Percentiles rank a stretch among this genome's conserved stretches.
Evolutionary conservation across 2,888 invertebrate species (phyloP).

Genomic region (Stenotaenia linearis): DNA sequence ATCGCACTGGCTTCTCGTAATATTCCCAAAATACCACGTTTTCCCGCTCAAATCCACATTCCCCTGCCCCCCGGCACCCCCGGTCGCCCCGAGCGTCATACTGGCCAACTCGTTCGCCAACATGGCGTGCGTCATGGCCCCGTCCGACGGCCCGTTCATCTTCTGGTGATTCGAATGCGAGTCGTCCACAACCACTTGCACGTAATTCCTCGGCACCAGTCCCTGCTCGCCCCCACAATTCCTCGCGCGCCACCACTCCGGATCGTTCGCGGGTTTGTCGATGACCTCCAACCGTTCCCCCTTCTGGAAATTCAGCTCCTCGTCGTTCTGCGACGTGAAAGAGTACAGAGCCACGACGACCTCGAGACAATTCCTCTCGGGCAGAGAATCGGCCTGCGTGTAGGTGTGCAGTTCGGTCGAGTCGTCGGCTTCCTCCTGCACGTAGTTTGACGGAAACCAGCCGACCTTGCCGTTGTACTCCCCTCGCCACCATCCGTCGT

Average conservation of each 20-base stretch:
- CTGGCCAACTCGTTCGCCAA: slow-evolving; percentile 37
- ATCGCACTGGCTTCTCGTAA: slow-evolving; percentile 94
- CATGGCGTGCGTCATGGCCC: slow-evolving; percentile 44
- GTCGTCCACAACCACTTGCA: slow-evolving; percentile 57
- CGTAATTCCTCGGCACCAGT: slow-evolving; percentile 89
- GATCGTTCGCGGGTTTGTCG: slow-evolving; percentile 93
- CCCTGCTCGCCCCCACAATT: slow-evolving; percentile 89
- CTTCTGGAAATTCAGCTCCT: slow-evolving; percentile 93
- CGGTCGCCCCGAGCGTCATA: slow-evolving; percentile 44
- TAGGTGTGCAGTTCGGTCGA: slow-evolving; percentile 76
- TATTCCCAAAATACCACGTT: slow-evolving; percentile 96
- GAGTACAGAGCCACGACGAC: slow-evolving; percentile 93
- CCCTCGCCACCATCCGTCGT: slow-evolving; percentile 99
- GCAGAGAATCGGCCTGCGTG: slow-evolving; percentile 88
- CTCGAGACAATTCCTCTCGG: slow-evolving; percentile 55
- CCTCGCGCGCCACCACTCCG: slow-evolving; percentile 96
- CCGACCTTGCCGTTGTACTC: slow-evolving; percentile 62
- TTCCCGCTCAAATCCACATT: slow-evolving; percentile 66
- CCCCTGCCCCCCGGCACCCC: slow-evolving; percentile 28
- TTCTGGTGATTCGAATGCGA: slow-evolving; percentile 34
- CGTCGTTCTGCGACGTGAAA: slow-evolving; percentile 85
- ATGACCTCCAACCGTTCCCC: slow-evolving; percentile 93
- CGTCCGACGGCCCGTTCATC: slow-evolving; percentile 35
- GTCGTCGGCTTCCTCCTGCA: slow-evolving; percentile 48
- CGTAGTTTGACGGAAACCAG: slow-evolving; percentile 99